Evolutionary conservation across 2,113 vertebrate genomes (phyloP).

Genomic region (Pitta sordida): DNA sequence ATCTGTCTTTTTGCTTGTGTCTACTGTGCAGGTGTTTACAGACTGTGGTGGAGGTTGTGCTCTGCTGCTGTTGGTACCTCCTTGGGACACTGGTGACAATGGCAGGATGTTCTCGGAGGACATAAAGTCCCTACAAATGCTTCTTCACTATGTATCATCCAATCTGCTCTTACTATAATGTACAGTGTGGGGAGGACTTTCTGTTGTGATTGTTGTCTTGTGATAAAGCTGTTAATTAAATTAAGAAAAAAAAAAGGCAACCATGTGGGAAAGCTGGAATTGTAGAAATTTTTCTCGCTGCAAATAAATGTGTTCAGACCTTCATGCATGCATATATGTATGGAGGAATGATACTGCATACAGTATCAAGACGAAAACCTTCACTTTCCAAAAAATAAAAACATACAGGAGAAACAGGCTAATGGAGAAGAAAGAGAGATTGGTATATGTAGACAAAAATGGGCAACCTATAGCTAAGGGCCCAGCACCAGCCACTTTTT

Average conservation of each 20-base stretch:
- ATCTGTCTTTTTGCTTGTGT: neutral
- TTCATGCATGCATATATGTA: neutral
- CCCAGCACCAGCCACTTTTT: neutral
- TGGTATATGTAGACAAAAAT: neutral
- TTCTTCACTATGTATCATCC: neutral
- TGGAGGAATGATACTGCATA: neutral
- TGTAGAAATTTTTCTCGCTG: neutral
- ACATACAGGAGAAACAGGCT: neutral
- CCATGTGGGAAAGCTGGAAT: neutral
- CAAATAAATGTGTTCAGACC: neutral
- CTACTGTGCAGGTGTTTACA: neutral
- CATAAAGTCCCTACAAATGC: neutral
- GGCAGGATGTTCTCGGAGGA: neutral
- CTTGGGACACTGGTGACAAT: neutral
- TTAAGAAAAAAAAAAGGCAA: fast-evolving
- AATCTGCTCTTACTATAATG: neutral
- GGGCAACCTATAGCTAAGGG: neutral
- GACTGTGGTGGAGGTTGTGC: fast-evolving
- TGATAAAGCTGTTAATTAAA: neutral
- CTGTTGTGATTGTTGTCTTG: neutral
- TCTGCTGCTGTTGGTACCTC: neutral
- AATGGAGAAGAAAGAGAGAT: neutral
- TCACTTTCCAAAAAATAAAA: neutral
- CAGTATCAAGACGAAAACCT: neutral
- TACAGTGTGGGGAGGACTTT: neutral